Evolutionary conservation across 2,113 vertebrate genomes (phyloP), one percentile per base, ranked within the genome.

Genomic region (Ursus arctos): DNA sequence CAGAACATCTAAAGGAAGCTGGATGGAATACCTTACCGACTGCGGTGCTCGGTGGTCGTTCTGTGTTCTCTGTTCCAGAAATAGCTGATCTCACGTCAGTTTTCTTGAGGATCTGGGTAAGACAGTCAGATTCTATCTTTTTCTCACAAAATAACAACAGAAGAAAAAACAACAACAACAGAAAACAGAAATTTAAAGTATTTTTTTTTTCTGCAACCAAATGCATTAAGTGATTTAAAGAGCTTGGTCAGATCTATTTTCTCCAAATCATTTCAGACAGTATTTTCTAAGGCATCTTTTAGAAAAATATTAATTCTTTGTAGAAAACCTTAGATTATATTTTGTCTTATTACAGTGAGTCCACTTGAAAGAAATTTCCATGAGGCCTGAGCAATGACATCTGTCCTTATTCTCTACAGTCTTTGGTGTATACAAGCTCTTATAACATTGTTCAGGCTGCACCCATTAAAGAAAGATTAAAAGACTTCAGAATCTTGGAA

Each of bases 401-500:
- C 1, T 97, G 47, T 14, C 28, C 43, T 65, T 95, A 13, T 49
- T 65, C 40, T 22, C 33, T 93, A 47, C 36, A 57, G 7, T 19
- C 53, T 57, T 88, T 49, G 47, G 16, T 31, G 0, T 65, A 28
- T 26, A 26, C 11, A 43, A 10, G 10, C 4, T 43, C 97, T 77
- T 95, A 51, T 89, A 93, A 65, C 3, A 92, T 91, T 88, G 79
- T 71, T 15, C 24, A 4, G 86, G 31, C 76, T 26, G 36, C 11
- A 40, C 0, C 4, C 15, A 55, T 1, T 47, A 80, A 92, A 49
- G 57, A 76, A 28, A 97, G 97, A 94, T 95, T 76, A 94, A 74
- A 89, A 61, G 86, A 76, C 57, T 80, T 97, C 40, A 91, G 59
- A 59, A 91, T 91, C 92, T 88, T 49, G 31, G 74, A 96, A 61